Conservation (phyloP, 2,888 invertebrate genomes). For the Hirtodrosophila alboralis region DNA sequence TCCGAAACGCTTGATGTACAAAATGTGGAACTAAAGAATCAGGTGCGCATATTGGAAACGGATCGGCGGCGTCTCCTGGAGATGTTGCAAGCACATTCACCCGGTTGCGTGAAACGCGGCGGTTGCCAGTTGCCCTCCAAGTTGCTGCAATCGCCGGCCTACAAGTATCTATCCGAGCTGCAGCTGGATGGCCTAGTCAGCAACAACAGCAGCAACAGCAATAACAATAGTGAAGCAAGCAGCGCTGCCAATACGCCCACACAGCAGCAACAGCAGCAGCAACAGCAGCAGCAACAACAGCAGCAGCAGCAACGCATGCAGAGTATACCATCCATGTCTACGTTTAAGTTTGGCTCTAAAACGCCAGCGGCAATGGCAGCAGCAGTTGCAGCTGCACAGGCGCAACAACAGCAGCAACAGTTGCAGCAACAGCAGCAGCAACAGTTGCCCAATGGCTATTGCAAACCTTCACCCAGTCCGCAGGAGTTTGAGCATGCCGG, state of each 20-base stretch:
- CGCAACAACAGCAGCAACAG: slow-evolving; percentile 59
- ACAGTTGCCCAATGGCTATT: slow-evolving; percentile 82
- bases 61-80: slow-evolving; percentile 91
- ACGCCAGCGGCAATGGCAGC: slow-evolving; percentile 75
- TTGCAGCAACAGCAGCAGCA: slow-evolving; percentile 64
- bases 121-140: slow-evolving; percentile 82
- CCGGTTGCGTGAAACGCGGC: slow-evolving; percentile 87
- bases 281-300: slow-evolving; percentile 42
- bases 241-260: neutral
- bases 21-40: slow-evolving; percentile 92
- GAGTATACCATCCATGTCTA: slow-evolving; percentile 83
- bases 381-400: slow-evolving; percentile 47
- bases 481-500: slow-evolving; percentile 81
- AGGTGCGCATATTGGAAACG: slow-evolving; percentile 92
- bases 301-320: slow-evolving; percentile 73
- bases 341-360: slow-evolving; percentile 79
- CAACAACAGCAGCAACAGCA: slow-evolving; percentile 16
- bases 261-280: slow-evolving; percentile 32
- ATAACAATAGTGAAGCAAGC: slow-evolving; percentile 1
- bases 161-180: slow-evolving; percentile 81
- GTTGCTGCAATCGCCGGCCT: slow-evolving; percentile 82
- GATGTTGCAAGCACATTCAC: slow-evolving; percentile 90
- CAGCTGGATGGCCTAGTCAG: slow-evolving; percentile 66
- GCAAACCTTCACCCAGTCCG: slow-evolving; percentile 83
- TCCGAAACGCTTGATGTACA: slow-evolving; percentile 93